Evolutionary conservation across 1,140 invertebrate species (phyloP).

Genomic region (Cylas formicarius): DNA sequence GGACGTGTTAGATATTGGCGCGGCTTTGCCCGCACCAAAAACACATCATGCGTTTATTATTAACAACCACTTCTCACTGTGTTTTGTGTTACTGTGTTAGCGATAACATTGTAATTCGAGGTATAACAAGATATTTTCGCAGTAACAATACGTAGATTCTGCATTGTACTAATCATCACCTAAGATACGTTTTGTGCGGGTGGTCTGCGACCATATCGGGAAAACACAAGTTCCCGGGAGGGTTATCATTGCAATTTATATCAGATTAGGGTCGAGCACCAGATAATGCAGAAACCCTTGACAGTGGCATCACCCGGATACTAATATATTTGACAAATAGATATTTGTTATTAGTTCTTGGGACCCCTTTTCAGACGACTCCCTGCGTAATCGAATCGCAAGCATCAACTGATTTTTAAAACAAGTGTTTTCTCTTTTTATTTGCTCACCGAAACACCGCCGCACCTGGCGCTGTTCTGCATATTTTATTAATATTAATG

Average conservation of each 20-base stretch:
- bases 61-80: too few species aligned
- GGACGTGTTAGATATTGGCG: neutral
- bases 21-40: slow-evolving; percentile 15
- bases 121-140: too few species aligned
- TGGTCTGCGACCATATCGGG: neutral
- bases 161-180: neutral
- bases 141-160: neutral
- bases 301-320: slow-evolving; percentile 31
- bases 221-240: slow-evolving; percentile 24
- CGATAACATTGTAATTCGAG: too few species aligned
- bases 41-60: too few species aligned
- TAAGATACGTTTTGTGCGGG: slow-evolving; percentile 10
- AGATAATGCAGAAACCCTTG: slow-evolving; percentile 35
- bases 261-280: slow-evolving; percentile 38
- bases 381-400: slow-evolving; percentile 8
- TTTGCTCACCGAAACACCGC: too few species aligned
- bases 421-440: slow-evolving; percentile 12
- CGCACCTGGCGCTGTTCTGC: too few species aligned
- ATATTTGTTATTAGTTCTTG: slow-evolving; percentile 36
- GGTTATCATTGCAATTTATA: slow-evolving; percentile 39
- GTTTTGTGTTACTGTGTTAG: too few species aligned
- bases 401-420: slow-evolving; percentile 5
- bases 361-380: slow-evolving; percentile 10
- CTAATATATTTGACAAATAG: slow-evolving; percentile 40
- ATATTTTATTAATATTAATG: too few species aligned